These are phyloP conservation scores for Dasysyrphus tricinctus DNA, from an alignment of 2,888 invertebrate genomes.

Conservation along the genomic window DNA sequence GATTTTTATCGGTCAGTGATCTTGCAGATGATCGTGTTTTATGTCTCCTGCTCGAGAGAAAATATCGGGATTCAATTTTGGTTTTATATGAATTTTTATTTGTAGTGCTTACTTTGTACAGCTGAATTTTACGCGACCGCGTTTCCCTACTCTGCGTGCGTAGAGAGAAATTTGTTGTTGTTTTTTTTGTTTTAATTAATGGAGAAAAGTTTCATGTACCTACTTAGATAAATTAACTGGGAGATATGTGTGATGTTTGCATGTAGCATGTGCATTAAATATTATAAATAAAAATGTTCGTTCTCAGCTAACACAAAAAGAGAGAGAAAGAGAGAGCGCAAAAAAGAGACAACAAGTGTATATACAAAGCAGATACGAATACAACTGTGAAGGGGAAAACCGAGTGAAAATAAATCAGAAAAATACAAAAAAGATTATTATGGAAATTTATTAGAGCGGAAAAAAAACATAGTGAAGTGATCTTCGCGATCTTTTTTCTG, in stretches of 20 bases:
- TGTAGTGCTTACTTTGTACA: slow-evolving; percentile 40
- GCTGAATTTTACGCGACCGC: slow-evolving; percentile 52
- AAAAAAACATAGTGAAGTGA: slow-evolving; percentile 62
- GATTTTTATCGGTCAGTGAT: slow-evolving; percentile 60
- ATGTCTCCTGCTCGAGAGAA: slow-evolving; percentile 36
- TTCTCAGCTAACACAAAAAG: slow-evolving; percentile 13
- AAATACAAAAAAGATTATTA: slow-evolving; percentile 60
- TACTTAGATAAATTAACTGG: slow-evolving; percentile 12
- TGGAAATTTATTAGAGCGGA: slow-evolving; percentile 75
- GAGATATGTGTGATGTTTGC: slow-evolving; percentile 1
- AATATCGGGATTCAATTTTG: slow-evolving; percentile 30
- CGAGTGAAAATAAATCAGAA: slow-evolving; percentile 56
- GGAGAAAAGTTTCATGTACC: slow-evolving; percentile 28
- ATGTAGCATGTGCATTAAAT: slow-evolving; percentile 20
- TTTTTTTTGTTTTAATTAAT: slow-evolving; percentile 17
- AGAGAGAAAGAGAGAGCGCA: not conserved
- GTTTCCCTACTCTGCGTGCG: slow-evolving; percentile 14
- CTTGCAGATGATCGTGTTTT: slow-evolving; percentile 46
- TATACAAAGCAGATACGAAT: not conserved
- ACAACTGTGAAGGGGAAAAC: slow-evolving; percentile 27
- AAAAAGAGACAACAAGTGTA: slow-evolving; percentile 24
- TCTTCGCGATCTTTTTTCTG: slow-evolving; percentile 62
- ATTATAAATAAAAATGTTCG: slow-evolving; percentile 16
- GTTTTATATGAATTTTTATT: not conserved
- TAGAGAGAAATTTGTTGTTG: slow-evolving; percentile 32